Percentiles rank a stretch among this genome's conserved stretches.
These are phyloP conservation scores for Noctuana brunneofusca DNA, from an alignment of 2,888 invertebrate genomes.

Conservation along the genomic window DNA sequence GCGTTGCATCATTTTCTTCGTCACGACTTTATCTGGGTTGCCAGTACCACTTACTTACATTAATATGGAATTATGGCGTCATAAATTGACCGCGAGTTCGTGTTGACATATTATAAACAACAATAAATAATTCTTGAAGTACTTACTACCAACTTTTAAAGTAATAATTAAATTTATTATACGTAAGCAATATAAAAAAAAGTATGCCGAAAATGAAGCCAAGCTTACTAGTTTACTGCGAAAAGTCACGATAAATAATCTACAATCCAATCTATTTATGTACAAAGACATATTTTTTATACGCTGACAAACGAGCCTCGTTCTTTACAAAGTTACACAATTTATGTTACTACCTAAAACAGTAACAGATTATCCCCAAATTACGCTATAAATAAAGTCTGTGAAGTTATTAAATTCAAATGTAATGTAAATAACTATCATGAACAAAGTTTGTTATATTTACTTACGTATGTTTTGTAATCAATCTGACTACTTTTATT, in stretches of 20 bases:
- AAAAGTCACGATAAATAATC: neutral
- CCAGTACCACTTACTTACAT: constrained; percentile 57
- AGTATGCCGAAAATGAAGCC: neutral
- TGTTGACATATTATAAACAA: constrained; percentile 43
- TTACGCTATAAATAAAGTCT: neutral
- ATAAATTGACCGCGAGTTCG: constrained; percentile 51
- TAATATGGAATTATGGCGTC: constrained; percentile 61
- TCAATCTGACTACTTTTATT: neutral
- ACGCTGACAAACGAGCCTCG: no score
- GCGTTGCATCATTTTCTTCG: constrained; percentile 65
- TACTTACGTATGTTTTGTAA: neutral
- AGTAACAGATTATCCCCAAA: neutral
- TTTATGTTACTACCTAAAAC: neutral
- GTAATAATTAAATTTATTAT: constrained; percentile 1
- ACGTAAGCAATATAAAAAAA: neutral
- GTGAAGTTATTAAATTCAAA: neutral
- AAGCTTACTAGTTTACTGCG: neutral
- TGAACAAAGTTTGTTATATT: neutral
- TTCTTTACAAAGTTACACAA: neutral
- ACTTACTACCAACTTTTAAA: constrained; percentile 23
- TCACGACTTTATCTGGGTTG: constrained; percentile 66
- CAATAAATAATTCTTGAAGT: constrained; percentile 39
- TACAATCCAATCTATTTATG: neutral
- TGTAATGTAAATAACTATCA: neutral
- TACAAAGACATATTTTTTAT: no score